Percentiles rank a stretch among this genome's conserved stretches.
These are phyloP conservation scores for Parasteatoda tepidariorum DNA, from an alignment of 1,140 invertebrate genomes.

Conservation along the genomic window DNA sequence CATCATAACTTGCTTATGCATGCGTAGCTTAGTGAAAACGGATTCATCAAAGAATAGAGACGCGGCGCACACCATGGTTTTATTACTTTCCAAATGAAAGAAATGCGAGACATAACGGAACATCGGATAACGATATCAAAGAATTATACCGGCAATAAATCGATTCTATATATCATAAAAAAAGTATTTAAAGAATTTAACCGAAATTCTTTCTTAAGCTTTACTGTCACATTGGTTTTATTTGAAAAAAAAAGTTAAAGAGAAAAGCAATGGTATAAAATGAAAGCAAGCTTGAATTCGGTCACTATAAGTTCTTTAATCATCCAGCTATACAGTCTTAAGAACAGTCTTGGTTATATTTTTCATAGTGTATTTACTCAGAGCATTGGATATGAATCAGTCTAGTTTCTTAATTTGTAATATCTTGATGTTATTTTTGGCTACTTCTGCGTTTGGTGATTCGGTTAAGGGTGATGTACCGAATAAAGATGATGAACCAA, in stretches of 20 bases:
- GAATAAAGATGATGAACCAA: background rate
- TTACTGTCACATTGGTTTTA: slow-evolving; percentile 21
- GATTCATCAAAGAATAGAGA: background rate
- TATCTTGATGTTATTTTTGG: no score
- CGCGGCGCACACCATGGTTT: slow-evolving; percentile 19
- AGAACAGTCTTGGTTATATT: no score
- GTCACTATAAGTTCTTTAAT: no score
- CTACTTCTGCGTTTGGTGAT: background rate
- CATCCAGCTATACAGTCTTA: no score
- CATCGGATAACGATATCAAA: background rate
- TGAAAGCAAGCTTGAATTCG: no score
- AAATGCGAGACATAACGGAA: background rate
- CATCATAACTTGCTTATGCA: slow-evolving; percentile 23
- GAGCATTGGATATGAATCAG: no score
- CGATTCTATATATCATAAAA: background rate
- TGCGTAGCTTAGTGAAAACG: slow-evolving; percentile 46
- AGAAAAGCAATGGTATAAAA: no score
- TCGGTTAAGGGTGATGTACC: background rate
- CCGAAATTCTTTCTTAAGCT: slow-evolving; percentile 34
- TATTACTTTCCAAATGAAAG: background rate
- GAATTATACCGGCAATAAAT: background rate
- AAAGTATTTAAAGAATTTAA: slow-evolving; percentile 29
- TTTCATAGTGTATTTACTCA: no score
- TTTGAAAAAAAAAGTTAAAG: no score
- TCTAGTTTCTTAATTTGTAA: no score